Base-by-base conservation (phyloP, 1,140 invertebrate genomes). In the Rhynchophorus ferrugineus region DNA sequence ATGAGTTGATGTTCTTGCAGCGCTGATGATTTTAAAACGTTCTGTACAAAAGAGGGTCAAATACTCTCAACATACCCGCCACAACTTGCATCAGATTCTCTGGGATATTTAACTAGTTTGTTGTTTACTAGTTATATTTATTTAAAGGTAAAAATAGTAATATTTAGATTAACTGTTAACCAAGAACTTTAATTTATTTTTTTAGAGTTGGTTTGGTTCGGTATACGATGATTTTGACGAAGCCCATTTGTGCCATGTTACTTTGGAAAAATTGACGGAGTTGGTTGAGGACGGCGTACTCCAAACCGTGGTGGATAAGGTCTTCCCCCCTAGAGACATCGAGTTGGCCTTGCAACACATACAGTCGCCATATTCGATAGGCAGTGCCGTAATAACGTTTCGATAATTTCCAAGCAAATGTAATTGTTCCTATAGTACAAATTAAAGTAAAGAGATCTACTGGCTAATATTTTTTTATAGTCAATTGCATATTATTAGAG, bases 311-410 rank as follows among this genome's bases (percentile, higher is more conserved):
- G 75, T 82, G 2, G 79, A 81, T 52, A 76, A 73, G 57, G 79
- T 85, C 3, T 86, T 79, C 62, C 66, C 78, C 1, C 79, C 83
- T 7, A 75, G 82, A 61, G 79, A 85, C 59, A 82, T 84, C 50
- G 82, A 86, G 61, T 67, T 76, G 36, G 85, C 85, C 1, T 64
- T 87, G 14, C 72, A 79, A 42, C 82, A 86, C 64, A 75, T 83
- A 20, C 75, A 79, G 62, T 77, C 79, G 48, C 71, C 75, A 1
- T 75, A 82, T 20, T 78, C 83, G 3, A 75, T 87, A 51, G 85
- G 85, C n/a, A 85, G 82, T 64, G 85, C 83, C 3, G 78, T 88
- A 29, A 76, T 88, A 19, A 75, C 80, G 49, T 85, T 88, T 68
- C 74, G 79, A 67, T 81, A 68, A 74, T 37, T 13, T 20, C 18